Evolutionary conservation across 37 sponge, comb jelly and placozoan species (phyloP).

Genomic region (Mnemiopsis leidyi): DNA sequence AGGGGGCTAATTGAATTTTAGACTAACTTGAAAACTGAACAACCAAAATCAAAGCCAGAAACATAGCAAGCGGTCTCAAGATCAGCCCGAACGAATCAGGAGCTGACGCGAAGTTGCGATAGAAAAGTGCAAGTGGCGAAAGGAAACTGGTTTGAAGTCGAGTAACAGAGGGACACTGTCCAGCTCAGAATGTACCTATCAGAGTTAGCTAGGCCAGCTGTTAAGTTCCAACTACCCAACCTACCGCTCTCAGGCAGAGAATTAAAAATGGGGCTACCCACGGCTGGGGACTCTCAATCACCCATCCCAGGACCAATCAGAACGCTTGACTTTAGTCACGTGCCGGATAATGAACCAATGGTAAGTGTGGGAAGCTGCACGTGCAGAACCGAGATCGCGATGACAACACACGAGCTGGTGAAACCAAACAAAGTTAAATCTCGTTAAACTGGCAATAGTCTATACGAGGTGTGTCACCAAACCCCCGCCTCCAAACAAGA

Average conservation of each 20-base stretch:
- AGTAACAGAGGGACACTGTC: background rate
- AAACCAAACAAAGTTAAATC: slow-evolving; percentile 23
- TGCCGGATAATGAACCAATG: background rate
- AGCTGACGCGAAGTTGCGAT: no score
- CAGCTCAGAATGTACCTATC: background rate
- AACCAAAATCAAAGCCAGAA: no score
- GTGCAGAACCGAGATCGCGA: background rate
- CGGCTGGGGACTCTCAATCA: background rate
- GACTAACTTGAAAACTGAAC: no score
- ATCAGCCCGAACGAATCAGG: no score
- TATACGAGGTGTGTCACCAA: background rate
- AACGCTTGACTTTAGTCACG: background rate
- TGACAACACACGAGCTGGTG: slow-evolving; percentile 1
- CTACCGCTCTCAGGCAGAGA: background rate
- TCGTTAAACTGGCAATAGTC: background rate
- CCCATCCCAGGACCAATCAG: background rate
- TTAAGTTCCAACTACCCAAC: background rate
- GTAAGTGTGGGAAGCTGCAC: background rate
- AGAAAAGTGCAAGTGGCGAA: background rate
- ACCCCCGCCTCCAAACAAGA: background rate
- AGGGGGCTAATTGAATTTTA: no score
- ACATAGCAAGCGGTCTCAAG: no score
- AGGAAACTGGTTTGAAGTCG: background rate
- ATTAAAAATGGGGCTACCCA: background rate
- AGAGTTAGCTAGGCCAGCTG: background rate